These are phyloP conservation scores for Noctilio leporinus DNA, from an alignment of 2,113 vertebrate genomes.

Conservation along the genomic window DNA sequence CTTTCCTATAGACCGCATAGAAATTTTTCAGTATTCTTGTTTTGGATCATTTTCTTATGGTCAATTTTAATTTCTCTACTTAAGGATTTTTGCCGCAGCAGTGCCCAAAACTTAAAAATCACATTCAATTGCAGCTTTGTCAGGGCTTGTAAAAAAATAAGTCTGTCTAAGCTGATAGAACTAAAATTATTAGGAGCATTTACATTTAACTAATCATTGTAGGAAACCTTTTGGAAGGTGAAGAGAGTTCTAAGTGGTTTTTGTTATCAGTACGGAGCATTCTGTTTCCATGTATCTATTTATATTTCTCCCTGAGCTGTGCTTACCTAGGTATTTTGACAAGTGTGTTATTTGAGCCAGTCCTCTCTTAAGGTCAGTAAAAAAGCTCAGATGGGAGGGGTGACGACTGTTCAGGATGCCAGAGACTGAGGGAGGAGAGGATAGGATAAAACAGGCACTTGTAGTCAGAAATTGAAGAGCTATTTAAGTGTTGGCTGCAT, in stretches of 20 bases:
- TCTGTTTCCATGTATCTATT: conserved; percentile 39
- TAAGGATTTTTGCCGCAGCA: neutral
- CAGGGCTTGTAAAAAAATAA: neutral
- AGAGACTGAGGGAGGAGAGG: conserved; percentile 32
- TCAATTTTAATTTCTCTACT: conserved; percentile 7
- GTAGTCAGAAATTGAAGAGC: conserved; percentile 15
- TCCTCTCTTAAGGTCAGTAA: conserved; percentile 55
- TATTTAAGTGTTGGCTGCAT: conserved; percentile 42
- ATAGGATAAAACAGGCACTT: neutral
- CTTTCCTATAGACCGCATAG: neutral
- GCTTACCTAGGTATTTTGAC: conserved; percentile 54
- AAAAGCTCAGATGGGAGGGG: neutral
- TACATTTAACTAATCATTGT: neutral
- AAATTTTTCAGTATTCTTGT: neutral
- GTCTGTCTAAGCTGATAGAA: neutral
- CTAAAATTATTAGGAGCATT: neutral
- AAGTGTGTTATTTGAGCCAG: conserved; percentile 58
- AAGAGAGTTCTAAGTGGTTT: neutral
- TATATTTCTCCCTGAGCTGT: conserved; percentile 25
- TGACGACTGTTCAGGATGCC: conserved; percentile 23
- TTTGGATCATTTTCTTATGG: neutral
- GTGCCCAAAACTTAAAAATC: neutral
- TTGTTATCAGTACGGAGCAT: neutral
- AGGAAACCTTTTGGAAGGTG: neutral
- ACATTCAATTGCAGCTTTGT: neutral